Conservation (phyloP, 2,113 vertebrate genomes). For the Phylloscopus whistleri region DNA sequence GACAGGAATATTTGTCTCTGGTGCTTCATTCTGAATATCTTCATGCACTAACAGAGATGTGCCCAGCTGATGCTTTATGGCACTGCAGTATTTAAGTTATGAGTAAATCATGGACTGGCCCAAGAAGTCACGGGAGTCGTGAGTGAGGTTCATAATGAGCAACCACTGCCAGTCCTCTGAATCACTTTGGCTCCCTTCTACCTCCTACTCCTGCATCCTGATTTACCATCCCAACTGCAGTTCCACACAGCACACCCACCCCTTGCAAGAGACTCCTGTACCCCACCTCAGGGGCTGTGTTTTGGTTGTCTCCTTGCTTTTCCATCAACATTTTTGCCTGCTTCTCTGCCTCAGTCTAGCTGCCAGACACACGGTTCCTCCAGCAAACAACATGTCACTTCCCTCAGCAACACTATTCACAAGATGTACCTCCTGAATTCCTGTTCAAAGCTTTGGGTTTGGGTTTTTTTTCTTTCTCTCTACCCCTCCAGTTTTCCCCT, state of each 20-base stretch:
- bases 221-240: background rate
- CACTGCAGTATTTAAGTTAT: background rate
- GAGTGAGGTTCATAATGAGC: background rate
- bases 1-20: background rate
- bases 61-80: background rate
- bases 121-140: background rate
- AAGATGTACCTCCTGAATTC: background rate
- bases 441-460: background rate
- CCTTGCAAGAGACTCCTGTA: background rate
- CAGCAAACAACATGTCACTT: background rate
- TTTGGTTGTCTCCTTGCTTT: background rate
- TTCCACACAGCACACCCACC: background rate
- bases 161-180: background rate
- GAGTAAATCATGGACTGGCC: background rate
- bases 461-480: accelerated
- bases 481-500: background rate
- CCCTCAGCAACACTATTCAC: background rate
- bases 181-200: background rate
- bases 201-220: background rate
- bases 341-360: background rate
- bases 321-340: background rate
- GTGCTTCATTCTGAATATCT: background rate
- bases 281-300: accelerated
- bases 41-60: background rate
- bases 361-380: accelerated